Evolutionary conservation across 2,797 vertebrate species (phyloP).

Genomic region (Coranthus polyacanthus): DNA sequence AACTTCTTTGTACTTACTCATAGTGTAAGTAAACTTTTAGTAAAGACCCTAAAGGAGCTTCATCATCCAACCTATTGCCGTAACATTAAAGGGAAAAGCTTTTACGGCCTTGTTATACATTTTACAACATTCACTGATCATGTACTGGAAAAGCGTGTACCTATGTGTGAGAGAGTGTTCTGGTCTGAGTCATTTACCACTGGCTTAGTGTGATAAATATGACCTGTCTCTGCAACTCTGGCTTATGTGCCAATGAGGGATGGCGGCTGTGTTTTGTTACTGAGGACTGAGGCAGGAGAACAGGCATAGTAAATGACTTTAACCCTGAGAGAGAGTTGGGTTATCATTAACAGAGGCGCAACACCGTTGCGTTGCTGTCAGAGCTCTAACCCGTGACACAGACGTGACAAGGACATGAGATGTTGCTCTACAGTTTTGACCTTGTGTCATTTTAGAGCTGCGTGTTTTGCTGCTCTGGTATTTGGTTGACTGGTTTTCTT

Average conservation of each 20-base stretch:
- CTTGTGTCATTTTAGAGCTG: conserved; percentile 44
- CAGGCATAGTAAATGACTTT: conserved; percentile 70
- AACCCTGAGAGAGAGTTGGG: conserved; percentile 70
- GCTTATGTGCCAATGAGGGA: conserved; percentile 69
- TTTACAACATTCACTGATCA: conserved; percentile 39
- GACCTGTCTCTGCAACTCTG: conserved; percentile 62
- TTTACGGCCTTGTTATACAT: conserved; percentile 11
- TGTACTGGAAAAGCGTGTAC: conserved; percentile 26
- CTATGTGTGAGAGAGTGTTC: conserved; percentile 18
- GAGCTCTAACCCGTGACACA: conserved; percentile 44
- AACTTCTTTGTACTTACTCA: too few species aligned
- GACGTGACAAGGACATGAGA: conserved; percentile 68
- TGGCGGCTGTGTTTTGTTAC: conserved; percentile 68
- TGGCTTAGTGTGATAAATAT: conserved; percentile 73
- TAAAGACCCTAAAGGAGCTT: neutral
- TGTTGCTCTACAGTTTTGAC: conserved; percentile 40
- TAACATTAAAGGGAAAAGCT: neutral
- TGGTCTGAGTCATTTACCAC: conserved; percentile 62
- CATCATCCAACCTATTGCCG: neutral
- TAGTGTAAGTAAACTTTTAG: too few species aligned
- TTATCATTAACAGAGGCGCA: conserved; percentile 68
- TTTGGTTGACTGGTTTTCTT: conserved; percentile 39
- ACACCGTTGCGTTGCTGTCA: conserved; percentile 50
- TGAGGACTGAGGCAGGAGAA: conserved; percentile 58
- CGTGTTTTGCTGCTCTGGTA: conserved; percentile 18